These are phyloP conservation scores for Polydrusus pterygomalis DNA, from an alignment of 2,888 invertebrate genomes.

Conservation along the genomic window DNA sequence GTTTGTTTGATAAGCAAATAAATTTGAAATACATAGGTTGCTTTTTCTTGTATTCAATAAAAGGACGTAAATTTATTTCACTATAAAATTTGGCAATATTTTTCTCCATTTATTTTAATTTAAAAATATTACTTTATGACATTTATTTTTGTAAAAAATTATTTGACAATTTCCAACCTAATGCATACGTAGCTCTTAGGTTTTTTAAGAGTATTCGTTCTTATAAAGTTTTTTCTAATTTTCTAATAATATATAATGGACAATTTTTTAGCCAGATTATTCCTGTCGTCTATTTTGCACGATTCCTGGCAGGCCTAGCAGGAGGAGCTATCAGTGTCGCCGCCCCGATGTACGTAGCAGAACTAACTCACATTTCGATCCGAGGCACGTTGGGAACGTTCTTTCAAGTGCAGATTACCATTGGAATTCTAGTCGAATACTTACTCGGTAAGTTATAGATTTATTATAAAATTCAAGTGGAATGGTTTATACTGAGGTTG, in stretches of 20 bases:
- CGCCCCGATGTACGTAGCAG: constrained; percentile 80
- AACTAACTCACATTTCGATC: constrained; percentile 78
- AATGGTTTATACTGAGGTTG: not conserved
- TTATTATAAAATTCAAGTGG: not conserved
- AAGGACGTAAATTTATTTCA: too few species aligned
- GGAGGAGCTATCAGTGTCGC: constrained; percentile 79
- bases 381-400: constrained; percentile 81
- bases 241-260: too few species aligned
- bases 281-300: constrained; percentile 72
- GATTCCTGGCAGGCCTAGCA: constrained; percentile 79
- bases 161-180: too few species aligned
- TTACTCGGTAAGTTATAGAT: constrained; percentile 72
- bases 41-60: too few species aligned
- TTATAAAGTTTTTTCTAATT: too few species aligned
- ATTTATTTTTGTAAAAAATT: too few species aligned
- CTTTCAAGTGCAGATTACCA: constrained; percentile 80
- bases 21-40: too few species aligned
- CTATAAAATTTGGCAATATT: too few species aligned
- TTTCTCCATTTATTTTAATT: too few species aligned
- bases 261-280: constrained; percentile 61
- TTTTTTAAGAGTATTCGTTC: too few species aligned
- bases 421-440: constrained; percentile 80
- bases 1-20: constrained; percentile 1
- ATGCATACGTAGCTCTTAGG: too few species aligned
- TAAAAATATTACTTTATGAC: too few species aligned